Conservation (phyloP, 2,797 vertebrate genomes). For the Myripristis jacobus region DNA sequence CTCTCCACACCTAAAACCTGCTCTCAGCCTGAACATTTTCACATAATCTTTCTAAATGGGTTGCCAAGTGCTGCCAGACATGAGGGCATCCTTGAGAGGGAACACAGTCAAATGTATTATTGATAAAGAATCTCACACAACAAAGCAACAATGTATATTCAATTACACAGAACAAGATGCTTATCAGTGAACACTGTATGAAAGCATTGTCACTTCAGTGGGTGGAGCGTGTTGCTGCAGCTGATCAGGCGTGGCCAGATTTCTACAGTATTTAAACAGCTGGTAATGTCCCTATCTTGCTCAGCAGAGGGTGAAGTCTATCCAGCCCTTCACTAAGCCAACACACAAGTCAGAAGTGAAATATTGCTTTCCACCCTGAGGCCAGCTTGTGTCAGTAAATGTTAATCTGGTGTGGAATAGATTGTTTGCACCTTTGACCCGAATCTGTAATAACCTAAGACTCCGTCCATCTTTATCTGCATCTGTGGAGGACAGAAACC, state of each 20-base stretch:
- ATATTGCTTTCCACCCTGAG: conserved; percentile 15
- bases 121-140: conserved; percentile 24
- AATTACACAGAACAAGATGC: conserved; percentile 21
- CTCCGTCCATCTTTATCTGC: conserved; percentile 19
- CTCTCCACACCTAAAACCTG: neutral
- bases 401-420: conserved; percentile 26
- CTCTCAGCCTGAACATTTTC: conserved; percentile 16
- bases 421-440: conserved; percentile 25
- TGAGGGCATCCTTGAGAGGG: conserved; percentile 4
- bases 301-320: conserved; percentile 12
- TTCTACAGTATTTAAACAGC: conserved; percentile 6
- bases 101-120: conserved; percentile 23
- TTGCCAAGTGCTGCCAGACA: conserved; percentile 7
- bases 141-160: conserved; percentile 16
- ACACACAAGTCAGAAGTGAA: conserved; percentile 8
- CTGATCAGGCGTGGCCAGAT: conserved; percentile 5
- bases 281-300: conserved; percentile 16
- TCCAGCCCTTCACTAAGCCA: conserved; percentile 7
- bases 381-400: neutral
- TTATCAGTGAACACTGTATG: conserved; percentile 26
- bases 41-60: conserved; percentile 24
- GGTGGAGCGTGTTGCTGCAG: conserved; percentile 5
- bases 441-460: conserved; percentile 22
- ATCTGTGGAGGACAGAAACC: conserved; percentile 36
- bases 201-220: conserved; percentile 8